Percentiles rank a stretch among this genome's conserved stretches.
These are phyloP conservation scores for Trypoxylon attenuatum DNA, from an alignment of 2,888 invertebrate genomes.

Conservation along the genomic window DNA sequence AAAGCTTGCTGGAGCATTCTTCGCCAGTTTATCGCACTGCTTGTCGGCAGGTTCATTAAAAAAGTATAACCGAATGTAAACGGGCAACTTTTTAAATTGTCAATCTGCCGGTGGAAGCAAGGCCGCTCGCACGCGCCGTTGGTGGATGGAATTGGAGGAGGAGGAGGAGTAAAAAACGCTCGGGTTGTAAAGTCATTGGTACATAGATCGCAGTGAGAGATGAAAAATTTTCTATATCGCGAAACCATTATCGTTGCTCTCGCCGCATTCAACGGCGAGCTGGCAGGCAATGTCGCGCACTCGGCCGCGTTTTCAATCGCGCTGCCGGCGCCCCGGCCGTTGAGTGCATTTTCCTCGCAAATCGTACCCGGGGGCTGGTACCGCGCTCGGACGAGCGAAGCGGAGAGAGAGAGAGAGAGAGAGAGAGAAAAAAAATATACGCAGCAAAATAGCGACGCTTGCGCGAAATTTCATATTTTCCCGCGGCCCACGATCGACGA, in stretches of 20 bases:
- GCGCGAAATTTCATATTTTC: constrained; percentile 55
- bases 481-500: constrained; percentile 44
- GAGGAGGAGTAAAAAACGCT: background rate
- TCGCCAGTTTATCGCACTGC: background rate
- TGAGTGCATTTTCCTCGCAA: constrained; percentile 54
- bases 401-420: background rate
- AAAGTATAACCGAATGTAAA: constrained; percentile 14
- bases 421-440: constrained; percentile 43
- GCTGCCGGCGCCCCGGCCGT: constrained; percentile 43
- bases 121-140: background rate
- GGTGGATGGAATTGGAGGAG: background rate
- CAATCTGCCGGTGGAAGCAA: constrained; percentile 6
- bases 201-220: constrained; percentile 34
- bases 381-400: background rate
- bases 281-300: no score
- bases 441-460: constrained; percentile 20
- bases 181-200: constrained; percentile 36
- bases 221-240: constrained; percentile 57
- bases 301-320: constrained; percentile 53
- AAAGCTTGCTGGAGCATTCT: background rate
- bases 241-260: constrained; percentile 51
- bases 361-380: constrained; percentile 29
- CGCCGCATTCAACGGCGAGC: constrained; percentile 47
- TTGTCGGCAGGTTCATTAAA: constrained; percentile 1
- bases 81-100: constrained; percentile 15